Conservation (phyloP, 2,113 vertebrate genomes). For the Dendropsophus ebraccatus region DNA sequence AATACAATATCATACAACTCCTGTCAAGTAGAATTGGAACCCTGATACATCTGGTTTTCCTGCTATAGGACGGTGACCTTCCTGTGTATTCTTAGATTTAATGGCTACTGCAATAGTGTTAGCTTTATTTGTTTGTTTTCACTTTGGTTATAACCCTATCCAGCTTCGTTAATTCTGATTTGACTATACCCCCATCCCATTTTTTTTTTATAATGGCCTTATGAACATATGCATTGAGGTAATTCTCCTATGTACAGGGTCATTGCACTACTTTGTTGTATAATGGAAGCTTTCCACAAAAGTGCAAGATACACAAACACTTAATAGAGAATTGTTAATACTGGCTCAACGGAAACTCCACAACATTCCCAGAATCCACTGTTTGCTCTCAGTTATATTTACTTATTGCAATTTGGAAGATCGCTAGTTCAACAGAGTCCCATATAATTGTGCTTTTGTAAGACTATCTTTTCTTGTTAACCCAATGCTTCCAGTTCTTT, state of each 20-base stretch:
- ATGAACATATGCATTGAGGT: conserved; percentile 28
- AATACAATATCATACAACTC: not conserved
- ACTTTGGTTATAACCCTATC: conserved; percentile 48
- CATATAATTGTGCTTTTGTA: conserved; percentile 95
- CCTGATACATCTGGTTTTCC: conserved; percentile 41
- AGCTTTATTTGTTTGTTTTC: not conserved
- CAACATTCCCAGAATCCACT: not conserved
- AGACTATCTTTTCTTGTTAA: conserved; percentile 96
- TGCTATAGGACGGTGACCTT: conserved; percentile 24
- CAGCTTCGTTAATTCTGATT: not conserved
- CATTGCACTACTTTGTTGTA: not conserved
- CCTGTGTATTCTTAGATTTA: not conserved
- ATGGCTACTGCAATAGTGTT: conserved; percentile 29
- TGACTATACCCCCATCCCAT: not conserved
- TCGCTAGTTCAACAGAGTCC: conserved; percentile 92
- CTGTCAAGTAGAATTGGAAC: not conserved
- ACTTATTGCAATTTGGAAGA: conserved; percentile 61
- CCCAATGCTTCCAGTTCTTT: conserved; percentile 86
- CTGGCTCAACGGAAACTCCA: not conserved
- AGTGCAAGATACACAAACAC: conserved; percentile 51
- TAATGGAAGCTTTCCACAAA: conserved; percentile 34
- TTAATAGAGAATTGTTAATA: conserved; percentile 30
- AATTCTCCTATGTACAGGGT: conserved; percentile 39
- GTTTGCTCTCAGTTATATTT: not conserved
- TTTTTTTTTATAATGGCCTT: not conserved